phyloP scores from a whole-genome alignment of 2,113 vertebrate genomes.

The Burhinus bistriatus region DNA sequence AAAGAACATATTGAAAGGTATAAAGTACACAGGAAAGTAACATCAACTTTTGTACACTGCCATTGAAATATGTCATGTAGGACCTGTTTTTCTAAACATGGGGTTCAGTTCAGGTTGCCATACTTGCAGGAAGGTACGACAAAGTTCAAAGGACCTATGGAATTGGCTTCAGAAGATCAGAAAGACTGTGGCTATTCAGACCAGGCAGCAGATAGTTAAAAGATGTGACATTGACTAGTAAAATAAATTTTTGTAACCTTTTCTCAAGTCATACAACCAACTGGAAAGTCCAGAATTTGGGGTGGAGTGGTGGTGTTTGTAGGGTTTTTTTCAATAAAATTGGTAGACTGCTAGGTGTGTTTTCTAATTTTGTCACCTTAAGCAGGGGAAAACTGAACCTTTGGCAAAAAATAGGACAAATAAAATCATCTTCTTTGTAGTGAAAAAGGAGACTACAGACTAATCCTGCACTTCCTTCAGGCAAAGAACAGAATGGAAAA shows the following conservation, averaged over 20 bases:
- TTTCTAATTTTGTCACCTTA: neutral
- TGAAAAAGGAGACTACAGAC: neutral
- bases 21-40: neutral
- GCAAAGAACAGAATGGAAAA: neutral
- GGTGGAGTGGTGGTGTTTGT: fast-evolving
- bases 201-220: neutral
- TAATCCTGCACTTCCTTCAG: neutral
- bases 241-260: neutral
- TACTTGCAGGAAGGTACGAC: neutral
- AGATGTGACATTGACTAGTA: neutral
- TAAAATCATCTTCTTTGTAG: neutral
- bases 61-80: neutral
- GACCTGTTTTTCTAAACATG: neutral
- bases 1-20: neutral
- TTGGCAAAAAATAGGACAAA: neutral
- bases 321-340: neutral
- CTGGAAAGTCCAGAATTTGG: neutral
- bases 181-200: neutral
- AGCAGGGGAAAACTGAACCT: neutral
- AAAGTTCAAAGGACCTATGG: neutral
- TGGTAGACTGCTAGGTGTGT: fast-evolving
- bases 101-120: neutral
- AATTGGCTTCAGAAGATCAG: neutral
- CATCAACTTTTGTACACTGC: neutral
- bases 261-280: neutral